These are phyloP conservation scores for Falco cherrug DNA, from an alignment of 2,797 vertebrate genomes.

Conservation along the genomic window DNA sequence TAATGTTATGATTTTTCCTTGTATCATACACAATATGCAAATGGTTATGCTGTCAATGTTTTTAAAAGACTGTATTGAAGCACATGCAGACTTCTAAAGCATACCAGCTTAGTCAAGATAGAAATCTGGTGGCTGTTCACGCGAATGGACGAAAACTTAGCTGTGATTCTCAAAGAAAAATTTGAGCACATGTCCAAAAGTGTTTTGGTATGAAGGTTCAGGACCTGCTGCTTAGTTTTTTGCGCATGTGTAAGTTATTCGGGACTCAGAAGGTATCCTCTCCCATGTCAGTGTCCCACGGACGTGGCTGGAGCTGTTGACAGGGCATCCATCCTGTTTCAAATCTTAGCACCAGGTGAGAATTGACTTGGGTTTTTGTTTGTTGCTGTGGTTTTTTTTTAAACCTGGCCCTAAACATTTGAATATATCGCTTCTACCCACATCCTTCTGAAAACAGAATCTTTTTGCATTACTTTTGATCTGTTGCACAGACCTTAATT, in stretches of 20 bases:
- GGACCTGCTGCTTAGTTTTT: background rate
- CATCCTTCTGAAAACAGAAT: background rate
- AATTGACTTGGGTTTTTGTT: background rate
- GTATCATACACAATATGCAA: background rate
- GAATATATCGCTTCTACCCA: background rate
- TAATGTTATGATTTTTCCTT: background rate
- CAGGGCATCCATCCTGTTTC: background rate
- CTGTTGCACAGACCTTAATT: background rate
- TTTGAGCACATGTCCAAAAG: background rate
- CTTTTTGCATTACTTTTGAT: background rate
- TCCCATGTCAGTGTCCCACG: background rate
- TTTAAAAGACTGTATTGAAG: background rate
- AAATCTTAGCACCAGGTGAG: background rate
- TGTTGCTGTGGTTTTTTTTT: background rate
- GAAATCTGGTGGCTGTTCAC: background rate
- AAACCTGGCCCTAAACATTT: background rate
- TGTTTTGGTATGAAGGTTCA: background rate
- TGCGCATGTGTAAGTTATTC: accelerated
- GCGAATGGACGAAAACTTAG: background rate
- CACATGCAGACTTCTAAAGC: background rate
- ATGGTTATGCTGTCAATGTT: background rate
- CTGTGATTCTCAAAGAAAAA: background rate
- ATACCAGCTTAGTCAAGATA: background rate
- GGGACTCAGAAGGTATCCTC: background rate
- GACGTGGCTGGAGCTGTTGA: accelerated